These are phyloP conservation scores for Hoplodrina ambigua DNA, from an alignment of 2,888 invertebrate genomes.

Conservation along the genomic window DNA sequence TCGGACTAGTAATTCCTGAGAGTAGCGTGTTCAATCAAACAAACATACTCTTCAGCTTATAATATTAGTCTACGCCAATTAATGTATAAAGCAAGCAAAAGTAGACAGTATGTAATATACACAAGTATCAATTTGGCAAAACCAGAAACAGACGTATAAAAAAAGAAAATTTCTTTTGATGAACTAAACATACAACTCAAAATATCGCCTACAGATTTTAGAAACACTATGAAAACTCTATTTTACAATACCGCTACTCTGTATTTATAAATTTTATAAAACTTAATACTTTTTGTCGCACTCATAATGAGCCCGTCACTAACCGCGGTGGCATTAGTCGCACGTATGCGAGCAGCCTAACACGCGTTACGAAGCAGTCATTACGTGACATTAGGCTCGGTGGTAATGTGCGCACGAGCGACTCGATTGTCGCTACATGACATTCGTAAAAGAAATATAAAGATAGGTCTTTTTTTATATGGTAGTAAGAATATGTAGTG, in stretches of 20 bases:
- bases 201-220: background rate
- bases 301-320: conserved; percentile 60
- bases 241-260: background rate
- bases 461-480: conserved; percentile 10
- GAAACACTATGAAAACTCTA: conserved; percentile 6
- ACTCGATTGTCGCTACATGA: conserved; percentile 39
- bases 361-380: conserved; percentile 64
- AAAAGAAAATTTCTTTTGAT: no score
- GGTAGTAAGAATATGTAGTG: background rate
- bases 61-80: no score
- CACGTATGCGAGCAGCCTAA: conserved; percentile 62
- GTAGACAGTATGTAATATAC: no score
- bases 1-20: no score
- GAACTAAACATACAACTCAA: no score
- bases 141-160: no score
- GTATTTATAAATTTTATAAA: conserved; percentile 2
- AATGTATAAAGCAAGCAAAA: no score
- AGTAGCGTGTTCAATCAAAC: no score
- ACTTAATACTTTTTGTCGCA: conserved; percentile 44
- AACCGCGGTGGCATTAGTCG: conserved; percentile 62
- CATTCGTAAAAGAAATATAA: conserved; percentile 39
- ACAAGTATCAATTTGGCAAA: no score
- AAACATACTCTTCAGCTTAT: no score
- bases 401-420: conserved; percentile 64
- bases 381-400: conserved; percentile 68